Evolutionary conservation across 2,888 invertebrate species (phyloP).

Genomic region (Leptinotarsa peninsularis): DNA sequence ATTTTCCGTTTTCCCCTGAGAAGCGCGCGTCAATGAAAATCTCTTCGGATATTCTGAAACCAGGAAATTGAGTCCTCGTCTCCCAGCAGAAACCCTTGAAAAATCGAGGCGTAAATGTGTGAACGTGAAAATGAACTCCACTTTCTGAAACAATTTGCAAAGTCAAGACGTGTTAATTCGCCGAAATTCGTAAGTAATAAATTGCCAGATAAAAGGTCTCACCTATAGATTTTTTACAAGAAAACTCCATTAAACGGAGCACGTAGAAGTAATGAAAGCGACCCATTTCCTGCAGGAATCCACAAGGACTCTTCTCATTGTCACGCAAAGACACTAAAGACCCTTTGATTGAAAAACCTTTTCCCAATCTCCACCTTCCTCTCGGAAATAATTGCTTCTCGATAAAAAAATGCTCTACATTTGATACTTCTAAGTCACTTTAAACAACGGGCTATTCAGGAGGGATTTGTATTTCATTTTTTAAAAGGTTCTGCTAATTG

Average conservation of each 20-base stretch:
- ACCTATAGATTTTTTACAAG: conserved; percentile 66
- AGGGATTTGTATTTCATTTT: conserved; percentile 51
- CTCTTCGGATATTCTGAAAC: background rate
- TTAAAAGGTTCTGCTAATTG: conserved; percentile 53
- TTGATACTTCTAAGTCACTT: conserved; percentile 54
- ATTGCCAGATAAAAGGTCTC: conserved; percentile 64
- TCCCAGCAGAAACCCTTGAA: background rate
- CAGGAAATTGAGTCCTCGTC: conserved; percentile 16
- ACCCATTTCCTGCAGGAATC: conserved; percentile 62
- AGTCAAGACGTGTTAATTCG: conserved; percentile 55
- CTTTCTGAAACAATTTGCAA: conserved; percentile 49
- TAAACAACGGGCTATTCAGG: conserved; percentile 48
- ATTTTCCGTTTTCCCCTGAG: background rate
- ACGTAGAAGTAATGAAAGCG: conserved; percentile 66
- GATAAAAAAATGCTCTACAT: conserved; percentile 56
- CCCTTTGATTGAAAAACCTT: conserved; percentile 66
- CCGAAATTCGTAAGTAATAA: conserved; percentile 58
- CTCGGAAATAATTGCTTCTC: conserved; percentile 61
- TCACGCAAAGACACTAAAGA: conserved; percentile 66
- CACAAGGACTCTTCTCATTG: conserved; percentile 58
- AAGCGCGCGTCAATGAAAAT: background rate
- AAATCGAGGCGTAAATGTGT: conserved; percentile 14
- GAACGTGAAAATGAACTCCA: conserved; percentile 30
- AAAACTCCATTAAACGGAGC: conserved; percentile 67
- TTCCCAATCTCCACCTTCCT: conserved; percentile 61